These are phyloP conservation scores for Sternarchorhynchus goeldii DNA, from an alignment of 2,797 vertebrate species.

Conservation along the genomic window DNA sequence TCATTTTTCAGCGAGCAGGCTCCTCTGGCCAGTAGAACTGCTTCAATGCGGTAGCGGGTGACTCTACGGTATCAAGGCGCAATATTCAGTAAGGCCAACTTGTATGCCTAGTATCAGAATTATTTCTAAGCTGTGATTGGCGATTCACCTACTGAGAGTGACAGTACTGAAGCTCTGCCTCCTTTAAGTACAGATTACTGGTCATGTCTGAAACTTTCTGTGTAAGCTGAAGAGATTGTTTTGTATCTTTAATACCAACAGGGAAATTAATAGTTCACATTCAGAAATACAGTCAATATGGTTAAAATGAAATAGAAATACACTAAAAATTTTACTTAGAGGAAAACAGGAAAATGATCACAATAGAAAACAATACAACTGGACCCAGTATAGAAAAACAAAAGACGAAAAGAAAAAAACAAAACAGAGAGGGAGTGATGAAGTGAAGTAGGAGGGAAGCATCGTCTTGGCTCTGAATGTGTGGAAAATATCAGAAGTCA, in stretches of 20 bases:
- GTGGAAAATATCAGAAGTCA: no score
- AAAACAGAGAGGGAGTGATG: no score
- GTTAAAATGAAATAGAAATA: background rate
- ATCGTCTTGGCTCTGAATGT: no score
- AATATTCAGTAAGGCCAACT: background rate
- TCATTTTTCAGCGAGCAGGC: constrained; percentile 60
- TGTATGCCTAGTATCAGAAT: background rate
- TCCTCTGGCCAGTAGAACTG: constrained; percentile 67
- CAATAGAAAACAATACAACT: no score
- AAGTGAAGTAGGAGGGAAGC: no score
- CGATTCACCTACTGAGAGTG: constrained; percentile 71
- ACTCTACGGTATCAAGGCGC: constrained; percentile 57
- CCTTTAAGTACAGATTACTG: constrained; percentile 72
- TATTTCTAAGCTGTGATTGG: background rate
- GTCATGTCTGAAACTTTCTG: constrained; percentile 74
- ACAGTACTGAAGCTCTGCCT: constrained; percentile 76
- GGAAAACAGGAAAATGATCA: no score
- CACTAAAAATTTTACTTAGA: no score
- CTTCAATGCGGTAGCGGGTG: constrained; percentile 69
- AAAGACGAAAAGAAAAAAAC: no score
- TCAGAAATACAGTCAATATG: no score
- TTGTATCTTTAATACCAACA: background rate
- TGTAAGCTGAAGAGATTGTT: constrained; percentile 63
- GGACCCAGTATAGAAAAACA: no score
- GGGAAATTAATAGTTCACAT: no score